Evolutionary conservation across 2,113 vertebrate species (phyloP), one percentile per base, ranked within the genome.

Genomic region (Epinephelus moara): DNA sequence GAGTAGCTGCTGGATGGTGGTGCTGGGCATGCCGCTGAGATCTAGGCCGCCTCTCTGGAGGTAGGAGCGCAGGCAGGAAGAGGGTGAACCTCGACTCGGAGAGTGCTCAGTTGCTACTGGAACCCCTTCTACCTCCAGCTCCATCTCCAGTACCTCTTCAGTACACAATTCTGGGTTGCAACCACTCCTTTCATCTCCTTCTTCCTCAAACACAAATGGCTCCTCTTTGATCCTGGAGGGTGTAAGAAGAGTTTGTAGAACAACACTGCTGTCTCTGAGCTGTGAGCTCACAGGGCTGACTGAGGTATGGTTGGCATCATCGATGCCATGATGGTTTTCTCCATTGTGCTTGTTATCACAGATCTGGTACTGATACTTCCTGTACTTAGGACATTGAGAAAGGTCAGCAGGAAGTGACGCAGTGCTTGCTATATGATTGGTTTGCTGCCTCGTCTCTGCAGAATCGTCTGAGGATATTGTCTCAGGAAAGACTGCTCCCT

Each of bases 371-470:
- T 97, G 97, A 94, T 98, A 97, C 87, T 97, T 97, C 95, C 97
- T 97, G 94, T 98, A 98, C 94, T 96, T 96, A 75, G 97, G 97
- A 93, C 96, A 97, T 89, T 95, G 96, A 33, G 95, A 96, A 62
- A 95, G 85, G 81, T 94, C 91, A 1, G 72, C 55, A 21, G 92
- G 85, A 79, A 94, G 94, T 14, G 72, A 69, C 4, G 25, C 57
- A 42, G 61, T 33, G 75, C 60, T 68, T 37, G 89, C 83, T 93
- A 85, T 84, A 75, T 95, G 95, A 83, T 95, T 94, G 84, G 94
- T 94, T 88, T 94, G 94, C 91, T 91, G 93, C 42, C 92, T 90
- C 80, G 90, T 92, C 42, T 89, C 91, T 56, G 81, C 86, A 64
- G 75, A 92, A 88, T 77, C 93, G 18, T 88, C 72, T 13, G 59